Conservation (phyloP, 2,888 invertebrate species). For the Leuctra nigra region DNA sequence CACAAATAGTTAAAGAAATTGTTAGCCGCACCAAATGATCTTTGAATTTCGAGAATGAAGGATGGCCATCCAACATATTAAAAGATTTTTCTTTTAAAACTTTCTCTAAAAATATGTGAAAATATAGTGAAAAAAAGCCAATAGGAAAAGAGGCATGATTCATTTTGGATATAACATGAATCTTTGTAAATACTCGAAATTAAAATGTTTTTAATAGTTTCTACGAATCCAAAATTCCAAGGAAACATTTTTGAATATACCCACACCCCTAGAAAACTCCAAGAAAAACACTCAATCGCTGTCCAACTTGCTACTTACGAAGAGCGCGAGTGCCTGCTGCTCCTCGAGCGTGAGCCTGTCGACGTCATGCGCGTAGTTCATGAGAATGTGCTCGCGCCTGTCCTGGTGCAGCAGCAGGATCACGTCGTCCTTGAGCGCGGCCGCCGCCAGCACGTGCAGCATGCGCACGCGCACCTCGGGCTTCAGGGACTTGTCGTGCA, state of each 20-base stretch:
- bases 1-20: no score
- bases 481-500: slow-evolving; percentile 53
- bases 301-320: slow-evolving; percentile 50
- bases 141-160: no score
- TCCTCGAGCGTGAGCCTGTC: slow-evolving; percentile 67
- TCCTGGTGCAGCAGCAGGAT: slow-evolving; percentile 86
- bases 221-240: background rate
- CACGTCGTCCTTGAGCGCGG: slow-evolving; percentile 82
- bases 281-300: no score
- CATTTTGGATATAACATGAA: no score
- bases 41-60: no score
- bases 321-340: slow-evolving; percentile 70
- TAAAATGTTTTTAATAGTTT: background rate
- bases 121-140: no score
- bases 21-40: no score
- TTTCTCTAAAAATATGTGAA: no score
- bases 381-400: slow-evolving; percentile 77
- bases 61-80: no score
- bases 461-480: slow-evolving; percentile 56
- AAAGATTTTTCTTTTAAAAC: no score
- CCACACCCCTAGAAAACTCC: no score
- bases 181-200: background rate
- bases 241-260: no score
- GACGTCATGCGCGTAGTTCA: slow-evolving; percentile 77
- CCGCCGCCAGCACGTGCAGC: slow-evolving; percentile 65